phyloP scores from a whole-genome alignment of 1,140 invertebrate genomes.

The Drosophila willistoni region DNA sequence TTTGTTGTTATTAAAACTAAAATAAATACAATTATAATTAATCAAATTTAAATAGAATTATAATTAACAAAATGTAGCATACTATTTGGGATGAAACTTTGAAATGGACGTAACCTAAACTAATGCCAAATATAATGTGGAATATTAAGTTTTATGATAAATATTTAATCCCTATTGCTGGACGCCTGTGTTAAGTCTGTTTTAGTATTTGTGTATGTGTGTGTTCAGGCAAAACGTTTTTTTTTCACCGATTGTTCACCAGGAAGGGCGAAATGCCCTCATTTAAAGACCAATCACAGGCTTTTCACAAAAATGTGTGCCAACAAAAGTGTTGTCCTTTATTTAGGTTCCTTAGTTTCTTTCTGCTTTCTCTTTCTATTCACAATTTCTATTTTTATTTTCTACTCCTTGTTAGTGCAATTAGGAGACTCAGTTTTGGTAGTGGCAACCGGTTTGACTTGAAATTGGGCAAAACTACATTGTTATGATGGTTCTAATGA shows the following conservation, averaged over 20 bases:
- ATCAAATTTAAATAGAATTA: no score
- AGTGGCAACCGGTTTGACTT: slow-evolving; percentile 43
- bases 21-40: no score
- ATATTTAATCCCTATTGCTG: neutral
- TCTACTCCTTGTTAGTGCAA: slow-evolving; percentile 36
- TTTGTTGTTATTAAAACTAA: no score
- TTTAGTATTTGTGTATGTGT: neutral
- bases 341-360: slow-evolving; percentile 24
- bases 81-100: neutral
- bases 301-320: slow-evolving; percentile 64
- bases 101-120: neutral
- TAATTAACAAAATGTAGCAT: neutral
- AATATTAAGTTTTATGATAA: no score
- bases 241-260: neutral
- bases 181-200: neutral
- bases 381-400: slow-evolving; percentile 29
- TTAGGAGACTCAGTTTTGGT: slow-evolving; percentile 38
- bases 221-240: neutral
- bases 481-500: slow-evolving; percentile 57
- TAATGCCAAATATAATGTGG: no score
- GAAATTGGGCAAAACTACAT: slow-evolving; percentile 32
- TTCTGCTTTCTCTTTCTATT: slow-evolving; percentile 30
- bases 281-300: slow-evolving; percentile 17
- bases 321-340: slow-evolving; percentile 58
- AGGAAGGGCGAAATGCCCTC: neutral